Conservation (phyloP, 1,140 invertebrate genomes). For the Medauroidea extradentata region DNA sequence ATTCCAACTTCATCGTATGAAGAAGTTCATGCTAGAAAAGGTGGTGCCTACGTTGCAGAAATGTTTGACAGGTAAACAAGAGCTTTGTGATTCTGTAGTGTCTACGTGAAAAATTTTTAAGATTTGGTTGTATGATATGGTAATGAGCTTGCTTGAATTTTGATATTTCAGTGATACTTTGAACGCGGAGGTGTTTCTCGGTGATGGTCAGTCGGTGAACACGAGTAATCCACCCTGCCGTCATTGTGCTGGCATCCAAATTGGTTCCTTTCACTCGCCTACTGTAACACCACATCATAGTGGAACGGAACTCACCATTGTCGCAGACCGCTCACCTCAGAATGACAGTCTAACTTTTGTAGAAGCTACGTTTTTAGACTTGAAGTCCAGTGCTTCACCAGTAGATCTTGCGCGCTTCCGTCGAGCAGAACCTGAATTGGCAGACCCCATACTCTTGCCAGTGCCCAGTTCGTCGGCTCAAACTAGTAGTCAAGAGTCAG, state of each 20-base stretch:
- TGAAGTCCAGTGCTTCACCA: no score
- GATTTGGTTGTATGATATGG: no score
- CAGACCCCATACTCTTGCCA: slow-evolving; percentile 28
- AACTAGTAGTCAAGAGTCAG: neutral
- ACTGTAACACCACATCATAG: slow-evolving; percentile 20
- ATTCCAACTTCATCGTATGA: slow-evolving; percentile 64
- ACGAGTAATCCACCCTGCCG: slow-evolving; percentile 34
- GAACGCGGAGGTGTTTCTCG: slow-evolving; percentile 58
- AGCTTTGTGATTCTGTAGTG: neutral
- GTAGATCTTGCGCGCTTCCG: slow-evolving; percentile 10
- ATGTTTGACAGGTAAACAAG: slow-evolving; percentile 60
- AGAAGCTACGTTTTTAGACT: no score
- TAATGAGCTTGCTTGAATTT: no score
- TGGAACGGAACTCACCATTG: neutral
- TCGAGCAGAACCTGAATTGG: neutral
- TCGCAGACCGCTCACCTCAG: no score
- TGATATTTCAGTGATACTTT: slow-evolving; percentile 46
- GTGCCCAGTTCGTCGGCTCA: no score
- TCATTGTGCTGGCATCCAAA: slow-evolving; percentile 47
- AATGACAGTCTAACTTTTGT: no score
- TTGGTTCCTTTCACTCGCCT: slow-evolving; percentile 32
- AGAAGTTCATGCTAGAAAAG: slow-evolving; percentile 60
- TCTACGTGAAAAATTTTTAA: no score
- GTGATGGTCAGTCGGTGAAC: slow-evolving; percentile 49
- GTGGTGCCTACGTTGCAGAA: slow-evolving; percentile 77